Evolutionary conservation across 2,797 vertebrate species (phyloP).

Genomic region (Apogon hyalosoma): DNA sequence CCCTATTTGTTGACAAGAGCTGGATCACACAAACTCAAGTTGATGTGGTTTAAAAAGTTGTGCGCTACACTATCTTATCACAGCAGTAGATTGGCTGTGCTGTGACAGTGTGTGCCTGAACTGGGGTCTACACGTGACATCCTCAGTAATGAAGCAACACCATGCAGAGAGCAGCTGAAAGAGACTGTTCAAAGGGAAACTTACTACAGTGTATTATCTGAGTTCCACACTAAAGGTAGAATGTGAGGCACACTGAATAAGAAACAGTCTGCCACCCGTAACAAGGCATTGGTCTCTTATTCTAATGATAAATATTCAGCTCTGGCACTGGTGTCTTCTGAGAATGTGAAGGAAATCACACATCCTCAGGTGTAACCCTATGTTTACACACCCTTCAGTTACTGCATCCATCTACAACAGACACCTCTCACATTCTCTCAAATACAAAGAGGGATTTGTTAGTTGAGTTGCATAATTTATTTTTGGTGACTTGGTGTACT

Average conservation of each 20-base stretch:
- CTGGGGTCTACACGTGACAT: slow-evolving; percentile 55
- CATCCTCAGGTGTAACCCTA: slow-evolving; percentile 1
- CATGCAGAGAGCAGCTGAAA: slow-evolving; percentile 14
- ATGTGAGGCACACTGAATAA: background rate
- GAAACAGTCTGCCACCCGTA: background rate
- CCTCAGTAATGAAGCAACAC: slow-evolving; percentile 28
- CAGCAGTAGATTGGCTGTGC: slow-evolving; percentile 39
- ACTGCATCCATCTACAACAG: background rate
- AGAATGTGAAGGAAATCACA: slow-evolving; percentile 11
- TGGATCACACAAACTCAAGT: background rate
- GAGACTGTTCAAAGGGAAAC: slow-evolving; percentile 1
- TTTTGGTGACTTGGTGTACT: slow-evolving; percentile 2
- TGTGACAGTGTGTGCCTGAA: slow-evolving; percentile 26
- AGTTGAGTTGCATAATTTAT: slow-evolving; percentile 1
- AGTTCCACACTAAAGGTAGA: background rate
- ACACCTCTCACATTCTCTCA: background rate
- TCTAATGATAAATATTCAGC: background rate
- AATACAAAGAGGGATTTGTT: background rate
- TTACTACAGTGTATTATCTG: background rate
- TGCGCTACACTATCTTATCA: slow-evolving; percentile 61
- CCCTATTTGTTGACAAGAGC: slow-evolving; percentile 5
- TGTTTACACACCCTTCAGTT: background rate
- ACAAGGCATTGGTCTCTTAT: too few relatives aligned
- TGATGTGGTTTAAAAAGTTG: slow-evolving; percentile 20
- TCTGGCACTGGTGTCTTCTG: background rate